Evolutionary conservation across 2,113 vertebrate genomes (phyloP).

Genomic region (Potamarius usumacintae): DNA sequence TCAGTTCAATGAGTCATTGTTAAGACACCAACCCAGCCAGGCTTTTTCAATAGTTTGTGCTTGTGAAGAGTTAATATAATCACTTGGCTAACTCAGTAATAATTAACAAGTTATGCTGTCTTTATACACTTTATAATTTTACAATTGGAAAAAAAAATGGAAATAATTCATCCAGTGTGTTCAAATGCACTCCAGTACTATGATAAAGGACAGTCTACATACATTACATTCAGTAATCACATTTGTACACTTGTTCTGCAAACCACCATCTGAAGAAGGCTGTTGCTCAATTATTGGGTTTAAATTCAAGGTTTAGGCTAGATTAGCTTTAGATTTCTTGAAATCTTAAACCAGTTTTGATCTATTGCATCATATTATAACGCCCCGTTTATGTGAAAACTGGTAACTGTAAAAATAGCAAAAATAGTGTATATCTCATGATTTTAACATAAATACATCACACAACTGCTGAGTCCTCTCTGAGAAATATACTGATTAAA

Average conservation of each 20-base stretch:
- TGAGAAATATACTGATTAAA: background rate
- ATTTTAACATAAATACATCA: background rate
- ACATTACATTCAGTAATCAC: background rate
- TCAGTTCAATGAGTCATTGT: background rate
- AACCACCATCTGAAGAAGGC: background rate
- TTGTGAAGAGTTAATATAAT: background rate
- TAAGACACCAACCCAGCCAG: background rate
- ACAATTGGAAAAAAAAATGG: background rate
- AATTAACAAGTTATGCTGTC: background rate
- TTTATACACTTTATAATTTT: too few species aligned
- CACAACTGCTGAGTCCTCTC: background rate
- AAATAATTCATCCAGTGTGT: background rate
- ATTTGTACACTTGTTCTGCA: background rate
- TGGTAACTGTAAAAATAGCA: background rate
- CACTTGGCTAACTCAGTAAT: background rate
- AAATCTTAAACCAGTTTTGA: background rate
- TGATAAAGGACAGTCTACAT: background rate
- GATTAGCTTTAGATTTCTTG: background rate
- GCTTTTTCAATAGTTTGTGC: background rate
- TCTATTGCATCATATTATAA: background rate
- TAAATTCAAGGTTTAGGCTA: background rate
- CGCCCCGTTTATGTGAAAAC: background rate
- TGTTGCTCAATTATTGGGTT: background rate
- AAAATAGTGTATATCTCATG: background rate
- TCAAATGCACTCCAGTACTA: background rate